Conservation (phyloP, 2,113 vertebrate species). For the Tiliqua scincoides region DNA sequence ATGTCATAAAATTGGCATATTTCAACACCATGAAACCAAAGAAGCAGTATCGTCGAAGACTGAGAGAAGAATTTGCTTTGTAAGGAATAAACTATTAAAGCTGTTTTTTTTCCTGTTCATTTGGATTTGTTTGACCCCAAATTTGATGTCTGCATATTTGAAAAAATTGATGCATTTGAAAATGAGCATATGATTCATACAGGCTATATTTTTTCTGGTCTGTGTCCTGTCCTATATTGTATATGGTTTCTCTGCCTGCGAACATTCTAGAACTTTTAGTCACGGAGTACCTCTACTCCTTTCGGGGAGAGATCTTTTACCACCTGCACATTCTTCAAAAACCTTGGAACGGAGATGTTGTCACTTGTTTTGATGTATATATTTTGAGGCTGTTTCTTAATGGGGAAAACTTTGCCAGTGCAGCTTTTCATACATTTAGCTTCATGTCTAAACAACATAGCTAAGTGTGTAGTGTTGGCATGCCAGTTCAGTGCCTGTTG, state of each 20-base stretch:
- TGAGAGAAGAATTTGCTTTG: constrained; percentile 98
- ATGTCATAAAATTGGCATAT: constrained; percentile 98
- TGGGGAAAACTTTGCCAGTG: not conserved
- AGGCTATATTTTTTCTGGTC: not conserved
- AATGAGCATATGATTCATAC: not conserved
- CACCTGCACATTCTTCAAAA: not conserved
- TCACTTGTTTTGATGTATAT: not conserved
- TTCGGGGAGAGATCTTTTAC: not conserved
- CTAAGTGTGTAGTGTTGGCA: not conserved
- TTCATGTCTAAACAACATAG: not conserved
- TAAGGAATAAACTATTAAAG: constrained; percentile 72
- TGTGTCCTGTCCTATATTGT: not conserved
- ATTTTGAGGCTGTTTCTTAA: not conserved
- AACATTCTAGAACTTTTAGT: not conserved
- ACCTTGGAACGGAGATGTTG: not conserved
- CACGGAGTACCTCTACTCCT: not conserved
- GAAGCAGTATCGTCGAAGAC: constrained; percentile 95
- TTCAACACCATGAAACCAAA: constrained; percentile 99
- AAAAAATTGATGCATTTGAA: constrained; percentile 16
- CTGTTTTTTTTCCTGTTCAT: not conserved
- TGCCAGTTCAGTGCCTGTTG: not conserved
- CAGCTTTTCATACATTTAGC: not conserved
- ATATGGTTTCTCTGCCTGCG: not conserved
- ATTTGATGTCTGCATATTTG: not conserved
- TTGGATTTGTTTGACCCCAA: constrained; percentile 43